phyloP scores from a whole-genome alignment of 1,140 invertebrate genomes.

The Arion vulgaris region DNA sequence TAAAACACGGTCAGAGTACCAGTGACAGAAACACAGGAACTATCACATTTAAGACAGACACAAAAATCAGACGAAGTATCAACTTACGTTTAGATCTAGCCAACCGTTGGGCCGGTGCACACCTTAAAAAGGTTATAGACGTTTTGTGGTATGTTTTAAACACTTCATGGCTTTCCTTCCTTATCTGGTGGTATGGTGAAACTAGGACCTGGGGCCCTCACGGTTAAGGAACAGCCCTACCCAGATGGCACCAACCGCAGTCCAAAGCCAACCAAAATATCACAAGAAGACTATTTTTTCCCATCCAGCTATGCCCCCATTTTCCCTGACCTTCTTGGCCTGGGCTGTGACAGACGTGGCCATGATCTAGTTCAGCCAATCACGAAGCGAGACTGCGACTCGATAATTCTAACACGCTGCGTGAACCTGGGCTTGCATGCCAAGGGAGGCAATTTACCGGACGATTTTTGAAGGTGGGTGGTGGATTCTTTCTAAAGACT shows the following conservation, averaged over 20 bases:
- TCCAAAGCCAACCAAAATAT: not conserved
- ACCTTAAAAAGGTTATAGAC: constrained; percentile 8
- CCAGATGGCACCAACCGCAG: constrained; percentile 2
- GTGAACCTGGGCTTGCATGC: not conserved
- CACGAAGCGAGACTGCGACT: not conserved
- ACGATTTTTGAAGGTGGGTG: not conserved
- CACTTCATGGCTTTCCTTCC: constrained; percentile 4
- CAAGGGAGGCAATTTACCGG: not conserved
- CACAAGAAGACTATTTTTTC: not conserved
- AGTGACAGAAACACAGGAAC: not conserved
- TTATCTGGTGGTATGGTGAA: not conserved
- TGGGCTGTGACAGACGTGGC: not conserved
- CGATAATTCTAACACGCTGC: not conserved
- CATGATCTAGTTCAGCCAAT: not conserved
- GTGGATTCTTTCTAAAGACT: not conserved
- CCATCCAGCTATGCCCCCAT: not conserved
- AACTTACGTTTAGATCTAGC: not conserved
- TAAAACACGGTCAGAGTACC: not conserved
- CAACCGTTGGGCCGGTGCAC: not conserved
- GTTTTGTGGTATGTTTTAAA: constrained; percentile 14
- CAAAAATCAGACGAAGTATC: not conserved
- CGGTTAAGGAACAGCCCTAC: not conserved
- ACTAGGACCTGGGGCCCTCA: not conserved
- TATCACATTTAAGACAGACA: not conserved
- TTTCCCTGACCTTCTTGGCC: not conserved